Evolutionary conservation across 1,140 invertebrate genomes (phyloP).

Genomic region (Aleiodes sp.): DNA sequence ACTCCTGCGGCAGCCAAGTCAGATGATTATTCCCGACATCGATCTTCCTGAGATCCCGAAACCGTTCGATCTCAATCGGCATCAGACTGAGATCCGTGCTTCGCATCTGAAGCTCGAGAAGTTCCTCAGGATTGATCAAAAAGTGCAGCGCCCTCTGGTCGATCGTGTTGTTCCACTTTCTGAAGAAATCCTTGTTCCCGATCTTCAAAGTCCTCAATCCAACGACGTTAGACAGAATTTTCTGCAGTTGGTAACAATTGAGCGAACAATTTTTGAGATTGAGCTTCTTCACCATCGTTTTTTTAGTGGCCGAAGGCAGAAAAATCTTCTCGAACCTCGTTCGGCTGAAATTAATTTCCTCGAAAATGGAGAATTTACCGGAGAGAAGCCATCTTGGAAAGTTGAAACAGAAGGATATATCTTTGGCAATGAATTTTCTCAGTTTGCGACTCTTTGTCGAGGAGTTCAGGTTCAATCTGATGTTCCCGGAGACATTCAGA

Average conservation of each 20-base stretch:
- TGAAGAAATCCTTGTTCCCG: constrained; percentile 45
- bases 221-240: constrained; percentile 31
- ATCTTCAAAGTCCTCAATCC: constrained; percentile 41
- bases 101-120: constrained; percentile 38
- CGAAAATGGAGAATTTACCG: constrained; percentile 34
- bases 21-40: constrained; percentile 45
- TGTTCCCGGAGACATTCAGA: not conserved
- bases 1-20: constrained; percentile 45
- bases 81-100: constrained; percentile 35
- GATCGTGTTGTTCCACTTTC: not conserved
- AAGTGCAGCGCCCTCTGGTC: constrained; percentile 33
- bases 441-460: constrained; percentile 42
- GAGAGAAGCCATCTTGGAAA: constrained; percentile 52
- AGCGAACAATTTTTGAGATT: constrained; percentile 43
- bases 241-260: constrained; percentile 24
- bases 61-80: constrained; percentile 29
- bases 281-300: constrained; percentile 38
- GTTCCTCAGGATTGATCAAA: constrained; percentile 22
- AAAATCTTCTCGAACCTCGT: constrained; percentile 40
- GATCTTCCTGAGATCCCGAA: constrained; percentile 40
- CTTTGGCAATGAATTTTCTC: constrained; percentile 36
- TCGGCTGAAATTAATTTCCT: constrained; percentile 37
- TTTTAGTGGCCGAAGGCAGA: not conserved
- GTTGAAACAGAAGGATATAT: constrained; percentile 2
- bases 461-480: constrained; percentile 30